Percentiles rank a stretch among this genome's conserved stretches.
Evolutionary conservation across 2,797 vertebrate genomes (phyloP).

Genomic region (Xenops minutus): DNA sequence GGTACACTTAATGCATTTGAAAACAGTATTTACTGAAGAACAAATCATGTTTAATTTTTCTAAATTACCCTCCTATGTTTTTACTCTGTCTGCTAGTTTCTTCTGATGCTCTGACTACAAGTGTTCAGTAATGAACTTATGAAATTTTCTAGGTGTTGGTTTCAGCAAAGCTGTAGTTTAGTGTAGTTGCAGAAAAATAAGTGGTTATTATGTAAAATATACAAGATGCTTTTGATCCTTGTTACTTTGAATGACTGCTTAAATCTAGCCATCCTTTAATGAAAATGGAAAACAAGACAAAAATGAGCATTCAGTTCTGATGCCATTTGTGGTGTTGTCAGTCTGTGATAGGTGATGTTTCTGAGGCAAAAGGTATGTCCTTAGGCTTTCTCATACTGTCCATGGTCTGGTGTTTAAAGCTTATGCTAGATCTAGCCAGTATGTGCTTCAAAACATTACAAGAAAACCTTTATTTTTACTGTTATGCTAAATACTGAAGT

Average conservation of each 20-base stretch:
- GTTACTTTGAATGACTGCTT: background rate
- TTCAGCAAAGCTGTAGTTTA: background rate
- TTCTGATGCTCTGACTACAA: background rate
- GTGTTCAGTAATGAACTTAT: background rate
- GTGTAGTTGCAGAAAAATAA: background rate
- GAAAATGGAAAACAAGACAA: background rate
- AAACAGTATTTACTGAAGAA: background rate
- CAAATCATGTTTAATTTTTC: background rate
- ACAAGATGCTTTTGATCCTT: background rate
- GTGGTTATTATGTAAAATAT: background rate
- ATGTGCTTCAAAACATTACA: background rate
- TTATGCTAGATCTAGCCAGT: background rate
- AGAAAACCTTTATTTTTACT: background rate
- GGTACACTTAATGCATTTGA: background rate
- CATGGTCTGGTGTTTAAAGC: background rate
- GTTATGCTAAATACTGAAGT: background rate
- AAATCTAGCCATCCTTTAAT: background rate
- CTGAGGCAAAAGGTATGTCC: background rate
- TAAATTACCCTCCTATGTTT: background rate
- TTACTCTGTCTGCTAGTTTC: background rate
- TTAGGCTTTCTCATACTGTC: background rate
- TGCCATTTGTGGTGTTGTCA: background rate
- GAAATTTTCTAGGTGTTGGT: background rate
- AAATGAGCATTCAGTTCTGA: background rate
- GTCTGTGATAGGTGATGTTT: background rate